Base-by-base conservation (phyloP, 2,113 vertebrate species). In the Zosterops pallidus region DNA sequence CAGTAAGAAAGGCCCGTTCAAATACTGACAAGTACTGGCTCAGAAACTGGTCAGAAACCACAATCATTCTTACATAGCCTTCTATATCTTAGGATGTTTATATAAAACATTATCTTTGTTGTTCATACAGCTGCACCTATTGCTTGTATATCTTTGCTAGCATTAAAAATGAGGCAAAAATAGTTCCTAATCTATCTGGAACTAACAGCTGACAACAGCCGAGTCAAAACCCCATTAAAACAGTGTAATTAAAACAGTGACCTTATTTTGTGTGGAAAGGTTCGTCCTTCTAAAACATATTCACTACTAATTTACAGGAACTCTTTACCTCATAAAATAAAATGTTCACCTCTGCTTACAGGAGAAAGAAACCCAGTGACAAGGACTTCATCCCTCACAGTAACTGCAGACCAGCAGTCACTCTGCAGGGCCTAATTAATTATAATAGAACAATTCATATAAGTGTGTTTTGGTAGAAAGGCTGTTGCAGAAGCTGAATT, bases 201-300 rank as follows among this genome's bases (percentile, higher is more conserved):
- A 42, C 23, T 2, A 17, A 49, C 14, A 65, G 81, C 65, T 92
- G 83, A 95, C 35, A 91, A 37, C 14, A 82, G n/a, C 31, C 2
- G 0, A 92, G 70, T 83, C 78, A 91, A 92, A 95, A 89, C 21
- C n/a, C 49, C 71, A 70, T 87, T 92, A 95, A 80, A 70, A 31
- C 33, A 80, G 39, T 41, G 46, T 88, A 83, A 91, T 70, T 81
- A 95, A 53, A 94, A 63, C 18, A 15, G 26, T 90, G 84, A 95
- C 90, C 94, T 94, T 90, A 83, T 23, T 62, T n/a, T 59, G 50
- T 28, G 22, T n/a, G 14, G 29, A 87, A 89, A 72, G 35, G 21
- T 69, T 82, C 83, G 44, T 82, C 35, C 22, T 77, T 78, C 42
- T 82, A 74, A 92, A 91, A 80, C 2, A 1, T 67, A 62, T 63